Base-by-base conservation (phyloP, 2,888 invertebrate genomes). In the Drosophila monieri region DNA sequence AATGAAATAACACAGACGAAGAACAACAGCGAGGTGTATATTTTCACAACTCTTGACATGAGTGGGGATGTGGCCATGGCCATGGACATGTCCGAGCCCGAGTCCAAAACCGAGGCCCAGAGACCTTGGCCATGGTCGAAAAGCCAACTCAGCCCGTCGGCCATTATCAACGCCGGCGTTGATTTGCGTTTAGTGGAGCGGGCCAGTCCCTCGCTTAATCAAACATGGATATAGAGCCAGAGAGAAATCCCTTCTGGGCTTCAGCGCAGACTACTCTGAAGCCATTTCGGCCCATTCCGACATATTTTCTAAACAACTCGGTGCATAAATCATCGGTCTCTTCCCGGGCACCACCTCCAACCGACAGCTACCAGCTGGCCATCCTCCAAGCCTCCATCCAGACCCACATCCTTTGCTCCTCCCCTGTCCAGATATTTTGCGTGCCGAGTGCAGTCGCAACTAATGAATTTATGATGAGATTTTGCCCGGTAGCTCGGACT, bases 401-500 rank as follows among this genome's bases (percentile, higher is more conserved):
- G 37, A 56, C 53, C 41, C 14, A 12, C 43, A 43, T 52, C 46
- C 57, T 51, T 35, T 14, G 27, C 25, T 37, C 52, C 51, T 35
- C 18, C 39, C 14, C 14, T 51, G 27, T 54, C 59, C 48, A 47
- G 51, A 73, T 71, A 54, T 80, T 80, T 78, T 85, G 85, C 84
- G 84, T 85, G 78, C 70, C 74, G 58, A 56, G 73, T 69, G 76
- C 72, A 73, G 78, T 76, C 79, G 80, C 76, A 85, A 80, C 85
- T 84, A 85, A 85, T 85, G 86, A 86, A 85, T 85, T 85, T 85
- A 85, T 85, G 85, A 85, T 85, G 85, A 85, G 85, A 81, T 86
- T 85, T 74, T 76, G 72, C 76, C 80, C 78, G 80, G 77, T 80
- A 80, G 80, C 80, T 54, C 57, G 44, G 57, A 46, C 58, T 25